Base-by-base conservation (phyloP, 2,797 vertebrate genomes). In the Myotis pilosus region DNA sequence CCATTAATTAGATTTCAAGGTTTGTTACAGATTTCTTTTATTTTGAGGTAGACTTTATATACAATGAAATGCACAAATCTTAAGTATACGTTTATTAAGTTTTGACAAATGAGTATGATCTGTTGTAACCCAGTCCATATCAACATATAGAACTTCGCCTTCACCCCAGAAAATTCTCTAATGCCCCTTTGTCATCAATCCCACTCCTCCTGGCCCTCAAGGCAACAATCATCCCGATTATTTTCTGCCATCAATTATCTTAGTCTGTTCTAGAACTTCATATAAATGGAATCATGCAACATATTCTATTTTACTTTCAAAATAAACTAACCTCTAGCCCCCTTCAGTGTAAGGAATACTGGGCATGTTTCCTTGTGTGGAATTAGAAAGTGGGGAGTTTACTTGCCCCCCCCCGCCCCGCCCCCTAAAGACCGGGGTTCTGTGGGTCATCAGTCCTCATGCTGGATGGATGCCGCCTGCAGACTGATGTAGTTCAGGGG, bases 21-120 rank as follows among this genome's bases (percentile, higher is more conserved):
- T 60, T 80, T 81, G 12, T 75, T 96, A 85, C 4, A 68, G 33
- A 60, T 93, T 64, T 81, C 60, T 23, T 89, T 88, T 94, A 55
- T 80, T 92, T 86, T 71, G 64, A 85, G 9, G 23, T 62, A 57
- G 41, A 89, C 44, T 57, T 89, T 82, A 55, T 23, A 41, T 13
- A 16, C 19, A 36, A 44, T 33, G 23, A 90, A 85, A 92, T n/a
- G 23, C 57, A 75, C 16, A 84, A 15, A 44, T 33, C n/a, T 72
- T 71, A 38, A 33, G 53, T 44, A 6, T 19, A 51, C 10, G 22
- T 81, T 89, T 91, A 33, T 33, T 78, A 57, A 64, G 12, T 76
- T 16, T 69, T 71, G 68, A 49, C 49, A 93, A 92, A 62, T 17
- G 8, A 15, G n/a, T 55, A 41, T 1, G 15, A 23, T 3, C 41